These are phyloP conservation scores for Triplophysa bombifrons DNA, from an alignment of 2,797 vertebrate species.

Conservation along the genomic window DNA sequence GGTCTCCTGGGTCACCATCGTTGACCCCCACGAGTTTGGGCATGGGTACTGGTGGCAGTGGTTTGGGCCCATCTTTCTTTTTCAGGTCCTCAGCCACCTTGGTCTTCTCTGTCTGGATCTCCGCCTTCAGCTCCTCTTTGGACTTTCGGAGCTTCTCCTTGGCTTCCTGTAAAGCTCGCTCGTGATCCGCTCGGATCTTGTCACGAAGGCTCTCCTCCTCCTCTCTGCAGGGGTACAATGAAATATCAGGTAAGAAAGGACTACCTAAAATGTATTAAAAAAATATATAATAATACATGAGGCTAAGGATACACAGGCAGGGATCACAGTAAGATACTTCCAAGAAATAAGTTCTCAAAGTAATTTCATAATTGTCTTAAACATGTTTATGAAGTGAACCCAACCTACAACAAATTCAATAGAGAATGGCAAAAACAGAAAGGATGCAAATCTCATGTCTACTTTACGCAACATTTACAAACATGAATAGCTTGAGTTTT, in stretches of 20 bases:
- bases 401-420: no score
- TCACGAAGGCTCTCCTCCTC: slow-evolving; percentile 96
- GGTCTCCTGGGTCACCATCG: slow-evolving; percentile 88
- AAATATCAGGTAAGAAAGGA: slow-evolving; percentile 2
- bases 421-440: no score
- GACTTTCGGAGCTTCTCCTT: slow-evolving; percentile 97
- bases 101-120: slow-evolving; percentile 97
- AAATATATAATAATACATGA: background rate
- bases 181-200: slow-evolving; percentile 97
- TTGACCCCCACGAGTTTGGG: slow-evolving; percentile 90
- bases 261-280: background rate
- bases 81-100: slow-evolving; percentile 90
- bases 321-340: background rate
- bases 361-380: background rate
- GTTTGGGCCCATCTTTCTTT: slow-evolving; percentile 82
- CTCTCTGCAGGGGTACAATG: slow-evolving; percentile 77
- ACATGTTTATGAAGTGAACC: no score
- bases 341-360: background rate
- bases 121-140: slow-evolving; percentile 89
- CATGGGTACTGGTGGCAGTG: slow-evolving; percentile 89
- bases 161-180: slow-evolving; percentile 94
- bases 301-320: background rate
- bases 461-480: no score
- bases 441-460: no score
- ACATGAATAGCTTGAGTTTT: no score